phyloP scores from a whole-genome alignment of 2,888 invertebrate species.

The Drosophila paracracens region DNA sequence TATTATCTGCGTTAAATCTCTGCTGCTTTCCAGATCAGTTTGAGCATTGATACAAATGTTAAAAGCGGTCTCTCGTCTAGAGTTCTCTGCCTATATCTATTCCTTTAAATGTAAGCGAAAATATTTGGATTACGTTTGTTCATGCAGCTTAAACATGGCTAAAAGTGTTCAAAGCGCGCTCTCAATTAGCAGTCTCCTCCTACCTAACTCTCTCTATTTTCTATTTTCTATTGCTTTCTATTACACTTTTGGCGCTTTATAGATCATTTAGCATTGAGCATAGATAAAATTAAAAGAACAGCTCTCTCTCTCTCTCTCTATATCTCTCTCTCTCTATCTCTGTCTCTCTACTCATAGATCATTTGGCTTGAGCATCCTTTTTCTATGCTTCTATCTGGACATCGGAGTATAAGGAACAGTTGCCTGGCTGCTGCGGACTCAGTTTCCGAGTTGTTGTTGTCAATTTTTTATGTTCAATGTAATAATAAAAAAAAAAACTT shows the following conservation, averaged over 20 bases:
- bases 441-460: neutral
- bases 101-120: too few relatives aligned
- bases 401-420: neutral
- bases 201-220: neutral
- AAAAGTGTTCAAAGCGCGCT: neutral
- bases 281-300: neutral
- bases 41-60: neutral
- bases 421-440: neutral
- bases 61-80: neutral
- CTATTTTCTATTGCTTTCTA: neutral
- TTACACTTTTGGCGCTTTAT: neutral
- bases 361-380: neutral
- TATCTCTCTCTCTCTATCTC: neutral
- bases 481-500: neutral
- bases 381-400: neutral
- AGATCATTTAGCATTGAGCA: too few relatives aligned
- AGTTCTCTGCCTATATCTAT: too few relatives aligned
- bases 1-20: neutral
- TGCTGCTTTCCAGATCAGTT: too few relatives aligned
- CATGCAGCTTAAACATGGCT: neutral
- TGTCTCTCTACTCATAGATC: neutral
- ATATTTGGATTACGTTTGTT: neutral
- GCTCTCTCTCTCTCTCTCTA: neutral
- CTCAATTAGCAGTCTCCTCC: neutral
- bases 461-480: neutral